Conservation (phyloP, 2,113 vertebrate genomes). For the Tringa solitaria region DNA sequence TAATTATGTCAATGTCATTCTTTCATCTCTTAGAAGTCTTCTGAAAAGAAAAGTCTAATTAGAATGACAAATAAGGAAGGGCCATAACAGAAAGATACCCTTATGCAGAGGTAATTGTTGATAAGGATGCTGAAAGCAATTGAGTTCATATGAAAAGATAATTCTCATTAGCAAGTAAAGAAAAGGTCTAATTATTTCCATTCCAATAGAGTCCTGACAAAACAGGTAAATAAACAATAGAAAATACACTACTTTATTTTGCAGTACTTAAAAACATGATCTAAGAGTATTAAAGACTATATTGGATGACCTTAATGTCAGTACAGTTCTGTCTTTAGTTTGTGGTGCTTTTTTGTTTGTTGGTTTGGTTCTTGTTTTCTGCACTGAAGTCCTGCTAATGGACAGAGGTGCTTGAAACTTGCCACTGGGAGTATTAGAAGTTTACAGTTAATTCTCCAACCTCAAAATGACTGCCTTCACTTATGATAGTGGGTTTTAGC, state of each 20-base stretch:
- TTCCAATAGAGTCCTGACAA: neutral
- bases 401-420: neutral
- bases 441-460: neutral
- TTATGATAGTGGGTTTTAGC: neutral
- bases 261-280: neutral
- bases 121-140: neutral
- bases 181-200: conserved; percentile 1
- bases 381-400: neutral
- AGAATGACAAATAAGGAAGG: neutral
- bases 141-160: neutral
- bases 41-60: neutral
- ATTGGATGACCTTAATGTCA: neutral
- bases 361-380: neutral
- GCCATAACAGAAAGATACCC: neutral
- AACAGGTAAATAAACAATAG: neutral
- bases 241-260: neutral
- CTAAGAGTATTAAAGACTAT: neutral
- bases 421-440: neutral
- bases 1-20: neutral
- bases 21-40: neutral
- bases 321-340: neutral
- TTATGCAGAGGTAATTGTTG: neutral
- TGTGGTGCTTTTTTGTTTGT: neutral
- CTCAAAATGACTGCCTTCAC: neutral
- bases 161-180: neutral